Conservation (phyloP, 2,888 invertebrate genomes). For the Himalopsyche tibetana region DNA sequence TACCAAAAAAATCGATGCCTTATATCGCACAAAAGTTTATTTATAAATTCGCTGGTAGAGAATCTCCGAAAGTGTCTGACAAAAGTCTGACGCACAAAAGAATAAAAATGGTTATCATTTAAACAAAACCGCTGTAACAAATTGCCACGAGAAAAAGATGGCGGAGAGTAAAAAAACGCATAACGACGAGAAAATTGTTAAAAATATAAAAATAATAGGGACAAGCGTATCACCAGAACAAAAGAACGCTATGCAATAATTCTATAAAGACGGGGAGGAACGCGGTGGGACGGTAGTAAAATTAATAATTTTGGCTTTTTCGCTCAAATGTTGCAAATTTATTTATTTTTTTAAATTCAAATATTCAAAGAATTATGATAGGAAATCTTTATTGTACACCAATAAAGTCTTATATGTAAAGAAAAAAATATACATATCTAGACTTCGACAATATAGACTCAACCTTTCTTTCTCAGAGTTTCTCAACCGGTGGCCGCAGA, state of each 20-base stretch:
- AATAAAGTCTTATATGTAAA: too few relatives aligned
- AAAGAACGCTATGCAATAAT: slow-evolving; percentile 49
- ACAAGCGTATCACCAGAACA: slow-evolving; percentile 54
- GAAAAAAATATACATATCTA: too few relatives aligned
- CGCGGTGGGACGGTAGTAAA: slow-evolving; percentile 14
- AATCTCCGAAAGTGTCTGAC: slow-evolving; percentile 43
- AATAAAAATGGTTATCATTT: slow-evolving; percentile 22
- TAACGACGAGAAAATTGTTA: slow-evolving; percentile 60
- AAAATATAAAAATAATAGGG: slow-evolving; percentile 59
- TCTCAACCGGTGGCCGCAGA: too few relatives aligned
- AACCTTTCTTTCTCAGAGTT: too few relatives aligned
- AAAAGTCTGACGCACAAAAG: slow-evolving; percentile 47
- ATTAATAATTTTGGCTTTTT: not conserved
- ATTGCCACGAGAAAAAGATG: slow-evolving; percentile 14
- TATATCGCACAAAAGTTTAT: slow-evolving; percentile 44
- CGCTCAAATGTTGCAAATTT: not conserved
- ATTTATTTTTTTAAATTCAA: too few relatives aligned
- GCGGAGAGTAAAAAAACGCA: slow-evolving; percentile 45
- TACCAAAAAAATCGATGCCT: not conserved
- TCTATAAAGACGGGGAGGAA: slow-evolving; percentile 44
- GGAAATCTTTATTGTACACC: too few relatives aligned
- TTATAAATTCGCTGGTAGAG: slow-evolving; percentile 28
- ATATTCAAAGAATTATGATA: too few relatives aligned
- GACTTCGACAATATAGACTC: too few relatives aligned
- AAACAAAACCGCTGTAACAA: slow-evolving; percentile 36